Base-by-base conservation (phyloP, 1,140 invertebrate genomes). In the Aphelinus atriplicis region DNA sequence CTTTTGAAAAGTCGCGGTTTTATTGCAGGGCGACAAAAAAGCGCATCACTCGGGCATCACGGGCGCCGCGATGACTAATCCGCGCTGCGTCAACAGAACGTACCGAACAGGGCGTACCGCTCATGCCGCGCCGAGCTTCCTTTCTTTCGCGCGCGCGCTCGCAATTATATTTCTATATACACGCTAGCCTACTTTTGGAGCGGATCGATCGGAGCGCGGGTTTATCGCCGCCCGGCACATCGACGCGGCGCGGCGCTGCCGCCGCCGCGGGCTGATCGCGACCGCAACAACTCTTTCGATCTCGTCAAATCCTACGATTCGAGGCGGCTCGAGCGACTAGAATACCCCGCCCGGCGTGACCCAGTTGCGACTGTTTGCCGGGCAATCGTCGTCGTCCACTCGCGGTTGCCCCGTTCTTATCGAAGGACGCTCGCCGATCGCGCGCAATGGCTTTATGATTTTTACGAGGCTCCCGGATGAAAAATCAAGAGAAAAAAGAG, bases 251-350 rank as follows among this genome's bases (percentile, higher is more conserved):
- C 26, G 26, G 26, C 26, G 26, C 26, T 26, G 26, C 26, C 26
- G 26, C 26, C 26, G 26, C 26, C 9, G 61, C 61, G 9, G 3
- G n/a, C 51, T 55, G 51, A 51, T 1, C 65, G 7, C 53, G 26
- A 26, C 26, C 26, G 26, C 26, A 26, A 26, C 26, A 46, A 67
- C 42, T 51, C 45, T 56, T 70, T 10, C 68, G 57, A 73, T 66
- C 48, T 73, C 64, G 57, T 73, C 66, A 73, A 73, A 73, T 67
- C 46, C 56, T 58, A 67, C 64, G 63, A 66, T 65, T 58, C 46
- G 3, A 26, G n/a, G 7, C 50, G 56, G 55, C 55, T 1, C 42
- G 10, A 7, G 46, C 67, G 58, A 60, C 58, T 53, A 51, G 26
- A 63, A 61, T 42, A 10, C 42, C 3, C n/a, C 26, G 10, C 57